phyloP scores from a whole-genome alignment of 2,888 invertebrate species.

The Cynaeus angustus region DNA sequence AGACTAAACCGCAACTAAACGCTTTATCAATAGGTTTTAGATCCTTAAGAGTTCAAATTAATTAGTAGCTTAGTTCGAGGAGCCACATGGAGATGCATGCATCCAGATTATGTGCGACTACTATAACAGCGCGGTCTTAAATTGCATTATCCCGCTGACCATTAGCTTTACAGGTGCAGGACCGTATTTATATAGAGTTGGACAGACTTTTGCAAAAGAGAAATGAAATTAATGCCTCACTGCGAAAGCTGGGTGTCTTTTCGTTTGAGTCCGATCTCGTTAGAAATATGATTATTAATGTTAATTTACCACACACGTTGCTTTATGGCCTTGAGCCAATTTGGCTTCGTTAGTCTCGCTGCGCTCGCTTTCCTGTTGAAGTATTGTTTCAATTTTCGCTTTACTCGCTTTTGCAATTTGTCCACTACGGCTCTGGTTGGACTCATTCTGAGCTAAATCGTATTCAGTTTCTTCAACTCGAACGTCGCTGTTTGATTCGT shows the following conservation, averaged over 20 bases:
- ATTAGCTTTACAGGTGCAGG: conserved; percentile 44
- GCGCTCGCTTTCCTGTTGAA: too few relatives aligned
- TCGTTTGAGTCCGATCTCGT: too few relatives aligned
- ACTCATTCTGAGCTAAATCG: conserved; percentile 38
- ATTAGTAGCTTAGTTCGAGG: conserved; percentile 52
- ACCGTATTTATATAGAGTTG: conserved; percentile 32
- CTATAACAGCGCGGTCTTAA: conserved; percentile 48
- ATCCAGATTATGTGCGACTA: conserved; percentile 51
- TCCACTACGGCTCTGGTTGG: conserved; percentile 5
- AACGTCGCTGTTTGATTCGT: conserved; percentile 28
- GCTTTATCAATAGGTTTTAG: conserved; percentile 53
- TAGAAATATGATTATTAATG: too few relatives aligned
- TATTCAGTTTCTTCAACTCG: conserved; percentile 39
- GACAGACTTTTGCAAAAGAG: conserved; percentile 4
- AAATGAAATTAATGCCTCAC: background rate
- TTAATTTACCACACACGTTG: too few relatives aligned
- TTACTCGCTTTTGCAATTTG: background rate
- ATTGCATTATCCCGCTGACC: conserved; percentile 52
- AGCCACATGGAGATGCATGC: conserved; percentile 53
- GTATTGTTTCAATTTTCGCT: too few relatives aligned
- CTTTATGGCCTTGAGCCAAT: too few relatives aligned
- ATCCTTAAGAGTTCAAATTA: conserved; percentile 53
- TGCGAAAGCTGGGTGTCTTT: too few relatives aligned
- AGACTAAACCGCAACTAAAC: conserved; percentile 44
- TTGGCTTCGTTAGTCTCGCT: too few relatives aligned